Conservation (phyloP, 2,888 invertebrate genomes). For the Cyaniris semiargus region DNA sequence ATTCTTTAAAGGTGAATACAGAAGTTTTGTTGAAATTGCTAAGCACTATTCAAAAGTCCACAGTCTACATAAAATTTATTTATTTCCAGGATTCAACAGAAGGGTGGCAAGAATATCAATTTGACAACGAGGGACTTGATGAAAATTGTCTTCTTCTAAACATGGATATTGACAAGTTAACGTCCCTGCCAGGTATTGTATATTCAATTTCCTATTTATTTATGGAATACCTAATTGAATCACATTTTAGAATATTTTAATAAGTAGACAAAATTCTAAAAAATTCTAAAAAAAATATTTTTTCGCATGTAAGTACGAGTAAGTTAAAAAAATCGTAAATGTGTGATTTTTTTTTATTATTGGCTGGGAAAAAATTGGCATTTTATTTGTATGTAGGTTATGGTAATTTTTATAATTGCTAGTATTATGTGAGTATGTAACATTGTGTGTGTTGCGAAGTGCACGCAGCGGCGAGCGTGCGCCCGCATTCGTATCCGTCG, state of each 20-base stretch:
- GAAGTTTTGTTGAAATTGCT: too few species aligned
- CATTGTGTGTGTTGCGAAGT: slow-evolving; percentile 44
- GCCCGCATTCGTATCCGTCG: slow-evolving; percentile 75
- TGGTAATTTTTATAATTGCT: not conserved
- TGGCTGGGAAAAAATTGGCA: slow-evolving; percentile 4
- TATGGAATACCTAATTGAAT: not conserved
- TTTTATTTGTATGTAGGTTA: not conserved
- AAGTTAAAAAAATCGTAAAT: slow-evolving; percentile 5
- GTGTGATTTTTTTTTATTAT: not conserved
- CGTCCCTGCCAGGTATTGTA: slow-evolving; percentile 42
- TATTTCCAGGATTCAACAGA: slow-evolving; percentile 66
- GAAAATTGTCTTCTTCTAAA: slow-evolving; percentile 73
- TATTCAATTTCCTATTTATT: not conserved
- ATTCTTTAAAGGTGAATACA: not conserved
- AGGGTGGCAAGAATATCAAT: slow-evolving; percentile 71
- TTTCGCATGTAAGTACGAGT: not conserved
- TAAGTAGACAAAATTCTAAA: not conserved
- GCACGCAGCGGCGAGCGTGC: slow-evolving; percentile 49
- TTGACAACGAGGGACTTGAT: slow-evolving; percentile 68
- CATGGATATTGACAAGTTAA: slow-evolving; percentile 67
- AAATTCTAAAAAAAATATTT: not conserved
- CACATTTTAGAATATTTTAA: not conserved
- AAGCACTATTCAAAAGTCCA: too few species aligned
- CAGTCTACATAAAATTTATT: too few species aligned
- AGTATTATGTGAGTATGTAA: slow-evolving; percentile 10